phyloP scores from a whole-genome alignment of 2,888 invertebrate genomes.

The Conchocele bisecta region DNA sequence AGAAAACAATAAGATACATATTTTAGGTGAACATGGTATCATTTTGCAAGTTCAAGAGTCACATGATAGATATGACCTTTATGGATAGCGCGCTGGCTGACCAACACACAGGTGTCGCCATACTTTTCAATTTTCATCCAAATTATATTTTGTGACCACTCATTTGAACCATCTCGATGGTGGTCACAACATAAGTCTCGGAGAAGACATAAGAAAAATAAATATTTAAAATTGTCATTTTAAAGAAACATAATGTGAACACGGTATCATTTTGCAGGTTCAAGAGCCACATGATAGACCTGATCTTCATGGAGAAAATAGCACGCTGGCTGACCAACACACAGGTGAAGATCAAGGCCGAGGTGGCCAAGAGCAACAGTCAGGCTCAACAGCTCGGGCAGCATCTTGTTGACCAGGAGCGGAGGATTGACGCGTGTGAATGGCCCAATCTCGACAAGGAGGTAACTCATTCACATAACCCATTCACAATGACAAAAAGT shows the following conservation, averaged over 20 bases:
- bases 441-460: conserved; percentile 81
- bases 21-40: not conserved
- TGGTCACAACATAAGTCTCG: too few relatives aligned
- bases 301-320: conserved; percentile 82
- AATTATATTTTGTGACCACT: too few relatives aligned
- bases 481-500: too few relatives aligned
- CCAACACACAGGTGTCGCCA: conserved; percentile 82
- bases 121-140: too few relatives aligned
- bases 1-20: too few relatives aligned
- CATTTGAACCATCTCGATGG: too few relatives aligned
- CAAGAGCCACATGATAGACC: conserved; percentile 82
- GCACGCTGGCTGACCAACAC: conserved; percentile 82
- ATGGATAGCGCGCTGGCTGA: conserved; percentile 83
- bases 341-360: conserved; percentile 82
- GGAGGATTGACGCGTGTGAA: conserved; percentile 79
- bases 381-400: conserved; percentile 78
- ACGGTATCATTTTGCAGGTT: conserved; percentile 71
- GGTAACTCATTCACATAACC: too few relatives aligned
- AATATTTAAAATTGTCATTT: too few relatives aligned
- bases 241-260: not conserved
- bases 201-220: too few relatives aligned
- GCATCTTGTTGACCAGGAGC: conserved; percentile 72
- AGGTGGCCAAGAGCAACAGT: conserved; percentile 81
- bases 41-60: conserved; percentile 79
- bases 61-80: conserved; percentile 82